phyloP scores from a whole-genome alignment of 2,888 invertebrate genomes.

The Eledona agricola region DNA sequence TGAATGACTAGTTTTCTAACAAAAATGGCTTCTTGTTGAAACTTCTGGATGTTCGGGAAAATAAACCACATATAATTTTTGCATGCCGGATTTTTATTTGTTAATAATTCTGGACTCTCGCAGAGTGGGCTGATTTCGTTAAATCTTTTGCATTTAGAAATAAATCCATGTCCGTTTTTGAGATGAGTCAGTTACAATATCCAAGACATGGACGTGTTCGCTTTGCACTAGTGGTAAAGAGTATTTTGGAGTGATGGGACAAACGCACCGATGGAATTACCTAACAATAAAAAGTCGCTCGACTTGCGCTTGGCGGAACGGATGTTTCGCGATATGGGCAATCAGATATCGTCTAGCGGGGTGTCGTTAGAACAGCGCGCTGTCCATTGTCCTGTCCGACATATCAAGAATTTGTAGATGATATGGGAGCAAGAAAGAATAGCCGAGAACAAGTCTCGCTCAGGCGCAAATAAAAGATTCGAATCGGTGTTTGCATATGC shows the following conservation, averaged over 20 bases:
- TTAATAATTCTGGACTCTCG: too few relatives aligned
- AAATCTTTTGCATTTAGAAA: too few relatives aligned
- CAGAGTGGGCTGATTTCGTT: too few relatives aligned
- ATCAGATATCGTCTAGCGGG: constrained; percentile 59
- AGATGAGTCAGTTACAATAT: too few relatives aligned
- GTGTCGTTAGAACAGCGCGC: constrained; percentile 61
- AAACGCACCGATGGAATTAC: constrained; percentile 26
- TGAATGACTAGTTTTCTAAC: too few relatives aligned
- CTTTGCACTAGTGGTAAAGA: too few relatives aligned
- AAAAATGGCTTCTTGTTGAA: too few relatives aligned
- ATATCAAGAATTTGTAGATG: constrained; percentile 60
- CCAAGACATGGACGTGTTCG: too few relatives aligned
- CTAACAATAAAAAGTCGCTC: constrained; percentile 37
- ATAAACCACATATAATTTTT: too few relatives aligned
- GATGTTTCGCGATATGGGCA: constrained; percentile 56
- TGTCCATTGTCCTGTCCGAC: constrained; percentile 61
- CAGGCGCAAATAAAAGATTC: constrained; percentile 51
- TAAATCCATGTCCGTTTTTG: too few relatives aligned
- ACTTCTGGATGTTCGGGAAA: too few relatives aligned
- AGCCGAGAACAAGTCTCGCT: constrained; percentile 55
- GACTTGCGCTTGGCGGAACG: constrained; percentile 40
- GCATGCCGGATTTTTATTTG: too few relatives aligned
- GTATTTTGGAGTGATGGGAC: constrained; percentile 17
- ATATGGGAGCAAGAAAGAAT: constrained; percentile 58
- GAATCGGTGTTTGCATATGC: constrained; percentile 54